These are phyloP conservation scores for Erannis defoliaria DNA, from an alignment of 2,888 invertebrate species.

Conservation along the genomic window DNA sequence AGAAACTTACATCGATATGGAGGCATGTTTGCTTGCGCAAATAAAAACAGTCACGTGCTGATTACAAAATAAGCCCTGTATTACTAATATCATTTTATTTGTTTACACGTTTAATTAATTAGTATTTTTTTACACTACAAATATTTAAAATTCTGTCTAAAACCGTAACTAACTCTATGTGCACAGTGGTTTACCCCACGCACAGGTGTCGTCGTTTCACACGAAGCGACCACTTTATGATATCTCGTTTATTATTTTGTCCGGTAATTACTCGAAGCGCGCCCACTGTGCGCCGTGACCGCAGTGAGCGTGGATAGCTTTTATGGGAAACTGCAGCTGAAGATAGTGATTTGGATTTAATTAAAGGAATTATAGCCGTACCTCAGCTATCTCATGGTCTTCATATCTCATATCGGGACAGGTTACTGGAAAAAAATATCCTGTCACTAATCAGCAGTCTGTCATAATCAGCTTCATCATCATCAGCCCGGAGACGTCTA, in stretches of 20 bases:
- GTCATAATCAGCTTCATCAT: no score
- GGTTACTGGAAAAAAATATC: no score
- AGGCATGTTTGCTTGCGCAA: no score
- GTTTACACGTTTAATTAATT: not conserved
- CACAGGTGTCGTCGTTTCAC: slow-evolving; percentile 84
- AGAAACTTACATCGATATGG: no score
- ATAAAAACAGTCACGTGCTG: no score
- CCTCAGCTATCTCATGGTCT: not conserved
- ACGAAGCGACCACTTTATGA: slow-evolving; percentile 74
- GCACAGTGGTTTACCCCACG: slow-evolving; percentile 52
- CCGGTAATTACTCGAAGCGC: slow-evolving; percentile 70
- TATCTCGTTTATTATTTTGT: slow-evolving; percentile 78
- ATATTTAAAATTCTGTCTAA: slow-evolving; percentile 29
- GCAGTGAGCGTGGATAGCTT: slow-evolving; percentile 36
- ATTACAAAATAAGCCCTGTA: no score
- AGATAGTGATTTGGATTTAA: slow-evolving; percentile 15
- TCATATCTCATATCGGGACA: no score
- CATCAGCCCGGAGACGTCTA: no score
- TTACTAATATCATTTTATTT: no score
- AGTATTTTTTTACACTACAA: not conserved
- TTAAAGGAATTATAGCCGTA: not conserved
- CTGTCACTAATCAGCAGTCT: no score
- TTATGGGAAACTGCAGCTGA: slow-evolving; percentile 35
- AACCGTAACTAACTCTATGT: slow-evolving; percentile 46
- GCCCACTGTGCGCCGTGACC: slow-evolving; percentile 58